A percentile compares a stretch with the other conserved stretches of the same genome.
Evolutionary conservation across 53 echinoderm and acorn worm species (phyloP).

Genomic region (Astropecten irregularis): DNA sequence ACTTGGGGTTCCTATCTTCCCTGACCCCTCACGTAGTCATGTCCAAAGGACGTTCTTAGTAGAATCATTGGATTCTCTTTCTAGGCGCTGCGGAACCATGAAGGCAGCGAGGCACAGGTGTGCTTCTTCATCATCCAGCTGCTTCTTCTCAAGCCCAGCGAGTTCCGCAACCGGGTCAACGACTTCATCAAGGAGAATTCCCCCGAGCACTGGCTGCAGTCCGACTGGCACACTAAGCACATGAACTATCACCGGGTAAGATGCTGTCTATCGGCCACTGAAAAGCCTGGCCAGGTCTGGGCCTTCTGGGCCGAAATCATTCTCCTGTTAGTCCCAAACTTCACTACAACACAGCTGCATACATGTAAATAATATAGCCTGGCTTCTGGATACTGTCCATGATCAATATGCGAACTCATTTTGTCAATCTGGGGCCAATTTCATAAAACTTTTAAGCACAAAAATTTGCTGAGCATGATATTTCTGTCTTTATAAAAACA

Average conservation of each 20-base stretch:
- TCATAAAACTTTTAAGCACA: too few species aligned
- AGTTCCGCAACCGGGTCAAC: conserved; percentile 87
- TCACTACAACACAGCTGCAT: not conserved
- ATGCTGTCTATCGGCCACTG: not conserved
- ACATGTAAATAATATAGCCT: too few species aligned
- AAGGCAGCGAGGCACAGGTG: conserved; percentile 96
- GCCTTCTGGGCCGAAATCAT: not conserved
- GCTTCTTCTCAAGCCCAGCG: conserved; percentile 86
- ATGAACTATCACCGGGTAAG: conserved; percentile 91
- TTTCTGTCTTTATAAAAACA: too few species aligned
- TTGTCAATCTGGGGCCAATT: too few species aligned
- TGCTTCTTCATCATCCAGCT: conserved; percentile 99
- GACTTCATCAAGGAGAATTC: conserved; percentile 94
- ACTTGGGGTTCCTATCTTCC: too few species aligned
- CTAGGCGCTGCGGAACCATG: conserved; percentile 90
- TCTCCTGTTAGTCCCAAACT: not conserved
- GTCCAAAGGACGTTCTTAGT: too few species aligned
- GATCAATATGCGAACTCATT: too few species aligned
- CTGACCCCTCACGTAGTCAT: too few species aligned
- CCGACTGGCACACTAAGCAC: conserved; percentile 92
- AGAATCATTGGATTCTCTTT: too few species aligned
- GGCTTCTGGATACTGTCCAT: too few species aligned
- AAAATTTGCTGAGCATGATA: too few species aligned
- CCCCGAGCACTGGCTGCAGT: conserved; percentile 93
- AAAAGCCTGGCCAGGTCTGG: too few species aligned